A percentile compares a stretch with the other conserved stretches of the same genome.
Evolutionary conservation across 2,888 invertebrate genomes (phyloP).

Genomic region (Dicyrtomina minuta): DNA sequence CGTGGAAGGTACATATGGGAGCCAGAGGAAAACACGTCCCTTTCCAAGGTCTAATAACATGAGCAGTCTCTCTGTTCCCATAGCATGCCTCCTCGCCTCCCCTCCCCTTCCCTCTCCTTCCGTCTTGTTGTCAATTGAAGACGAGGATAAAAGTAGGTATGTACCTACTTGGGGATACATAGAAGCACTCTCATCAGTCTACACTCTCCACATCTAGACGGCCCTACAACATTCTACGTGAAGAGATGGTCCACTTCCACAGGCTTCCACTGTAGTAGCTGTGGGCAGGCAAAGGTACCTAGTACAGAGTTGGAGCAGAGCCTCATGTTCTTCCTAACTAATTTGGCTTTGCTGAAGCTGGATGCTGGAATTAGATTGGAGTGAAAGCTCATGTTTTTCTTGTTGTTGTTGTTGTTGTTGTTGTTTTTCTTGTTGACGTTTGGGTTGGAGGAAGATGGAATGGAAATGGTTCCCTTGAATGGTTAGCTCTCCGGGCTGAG

Average conservation of each 20-base stretch:
- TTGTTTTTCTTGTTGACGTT: conserved; percentile 22
- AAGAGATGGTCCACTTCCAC: too few relatives aligned
- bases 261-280: too few relatives aligned
- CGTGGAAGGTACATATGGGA: conserved; percentile 6
- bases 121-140: background rate
- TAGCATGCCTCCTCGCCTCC: conserved; percentile 10
- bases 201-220: too few relatives aligned
- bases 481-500: too few relatives aligned
- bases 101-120: background rate
- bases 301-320: background rate
- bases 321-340: background rate
- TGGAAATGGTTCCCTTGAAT: too few relatives aligned
- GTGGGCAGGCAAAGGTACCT: background rate
- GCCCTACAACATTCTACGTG: too few relatives aligned
- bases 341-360: background rate
- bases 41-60: conserved; percentile 29
- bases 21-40: conserved; percentile 27
- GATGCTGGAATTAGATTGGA: background rate
- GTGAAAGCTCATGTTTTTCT: conserved; percentile 15
- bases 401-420: conserved; percentile 26
- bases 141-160: background rate
- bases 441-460: background rate
- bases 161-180: background rate
- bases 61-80: conserved; percentile 18
- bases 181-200: background rate